These are phyloP conservation scores for Poeciliopsis gracilis DNA, from an alignment of 2,797 vertebrate species.

Conservation along the genomic window DNA sequence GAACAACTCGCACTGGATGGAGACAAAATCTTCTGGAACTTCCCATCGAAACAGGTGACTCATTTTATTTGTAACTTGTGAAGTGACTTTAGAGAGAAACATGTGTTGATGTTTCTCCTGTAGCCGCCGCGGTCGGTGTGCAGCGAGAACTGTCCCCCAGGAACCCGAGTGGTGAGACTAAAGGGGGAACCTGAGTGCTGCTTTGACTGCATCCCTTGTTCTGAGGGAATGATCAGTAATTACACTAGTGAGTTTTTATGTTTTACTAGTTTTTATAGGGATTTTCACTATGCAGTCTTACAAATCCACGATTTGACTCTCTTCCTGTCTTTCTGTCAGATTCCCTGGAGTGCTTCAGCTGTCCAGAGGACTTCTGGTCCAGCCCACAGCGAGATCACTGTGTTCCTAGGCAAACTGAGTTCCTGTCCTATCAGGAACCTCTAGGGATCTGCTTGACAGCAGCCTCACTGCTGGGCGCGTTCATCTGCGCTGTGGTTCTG, in stretches of 20 bases:
- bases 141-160: conserved; percentile 74
- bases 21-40: conserved; percentile 75
- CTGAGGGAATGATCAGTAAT: conserved; percentile 76
- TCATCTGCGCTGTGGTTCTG: conserved; percentile 58
- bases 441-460: conserved; percentile 65
- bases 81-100: not conserved
- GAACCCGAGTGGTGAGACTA: conserved; percentile 63
- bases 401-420: conserved; percentile 71
- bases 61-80: not conserved
- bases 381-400: conserved; percentile 56
- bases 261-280: not conserved
- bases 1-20: conserved; percentile 61
- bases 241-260: conserved; percentile 56
- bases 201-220: conserved; percentile 76
- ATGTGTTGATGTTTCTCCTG: not conserved
- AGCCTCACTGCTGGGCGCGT: conserved; percentile 58
- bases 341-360: conserved; percentile 66
- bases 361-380: conserved; percentile 66
- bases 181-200: conserved; percentile 74
- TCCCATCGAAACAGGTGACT: conserved; percentile 52
- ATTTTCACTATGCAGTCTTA: not conserved
- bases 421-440: conserved; percentile 70
- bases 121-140: conserved; percentile 76
- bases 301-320: not conserved
- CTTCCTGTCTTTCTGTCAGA: conserved; percentile 48